Percentiles rank a stretch among this genome's conserved stretches.
Evolutionary conservation across 2,888 invertebrate species (phyloP).

Genomic region (Xestia xanthographa): DNA sequence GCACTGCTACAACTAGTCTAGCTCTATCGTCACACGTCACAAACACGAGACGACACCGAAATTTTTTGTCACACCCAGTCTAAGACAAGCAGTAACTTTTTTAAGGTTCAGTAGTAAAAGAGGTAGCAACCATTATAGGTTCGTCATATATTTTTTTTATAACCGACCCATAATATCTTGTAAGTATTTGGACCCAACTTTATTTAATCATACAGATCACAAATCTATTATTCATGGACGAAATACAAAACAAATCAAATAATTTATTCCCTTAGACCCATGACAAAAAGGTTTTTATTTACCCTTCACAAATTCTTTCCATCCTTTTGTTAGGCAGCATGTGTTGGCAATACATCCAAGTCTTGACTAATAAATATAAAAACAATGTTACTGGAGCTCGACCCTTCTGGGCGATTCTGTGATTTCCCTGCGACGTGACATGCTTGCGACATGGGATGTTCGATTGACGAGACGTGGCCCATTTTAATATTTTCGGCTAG

Average conservation of each 20-base stretch:
- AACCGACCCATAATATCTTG: too few relatives aligned
- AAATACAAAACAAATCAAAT: constrained; percentile 34
- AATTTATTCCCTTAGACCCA: constrained; percentile 35
- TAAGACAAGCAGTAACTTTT: constrained; percentile 20
- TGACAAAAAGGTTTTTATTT: constrained; percentile 25
- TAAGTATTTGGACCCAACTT: neutral
- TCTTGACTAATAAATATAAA: constrained; percentile 55
- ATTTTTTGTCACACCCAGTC: neutral
- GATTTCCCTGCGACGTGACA: constrained; percentile 51
- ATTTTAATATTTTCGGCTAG: constrained; percentile 44
- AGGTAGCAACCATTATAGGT: neutral
- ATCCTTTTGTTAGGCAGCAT: constrained; percentile 33
- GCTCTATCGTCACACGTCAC: neutral
- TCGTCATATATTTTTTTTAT: neutral
- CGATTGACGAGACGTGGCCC: constrained; percentile 42
- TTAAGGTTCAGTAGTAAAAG: neutral
- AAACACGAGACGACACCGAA: constrained; percentile 12
- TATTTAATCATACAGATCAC: constrained; percentile 13
- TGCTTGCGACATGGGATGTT: constrained; percentile 21
- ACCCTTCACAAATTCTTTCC: constrained; percentile 26
- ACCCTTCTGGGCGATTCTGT: constrained; percentile 45
- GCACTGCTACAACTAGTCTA: too few relatives aligned
- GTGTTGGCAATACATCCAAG: constrained; percentile 36
- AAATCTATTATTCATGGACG: constrained; percentile 24
- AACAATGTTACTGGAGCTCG: constrained; percentile 43